Base-by-base conservation (phyloP, 2,797 vertebrate genomes). In the Peromyscus eremicus region DNA sequence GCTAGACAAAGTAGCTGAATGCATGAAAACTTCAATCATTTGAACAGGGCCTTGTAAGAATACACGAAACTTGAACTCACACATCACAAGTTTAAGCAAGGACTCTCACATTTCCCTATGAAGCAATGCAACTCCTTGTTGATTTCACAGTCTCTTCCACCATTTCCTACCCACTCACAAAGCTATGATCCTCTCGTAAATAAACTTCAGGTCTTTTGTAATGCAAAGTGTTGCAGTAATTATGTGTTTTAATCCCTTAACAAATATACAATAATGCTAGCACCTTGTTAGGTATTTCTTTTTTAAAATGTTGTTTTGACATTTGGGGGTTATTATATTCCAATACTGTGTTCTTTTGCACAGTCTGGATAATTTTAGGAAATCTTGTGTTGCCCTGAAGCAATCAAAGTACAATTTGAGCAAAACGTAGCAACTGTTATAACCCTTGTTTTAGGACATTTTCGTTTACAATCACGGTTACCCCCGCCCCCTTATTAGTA, bases 391-490 rank as follows among this genome's bases (percentile, higher is more conserved):
- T 89, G 5, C 62, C 37, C 17, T 94, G 75, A 92, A 76, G 23
- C 62, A 89, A 62, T 81, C 6, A 71, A 80, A 92, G 13, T 40
- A 12, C 83, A 92, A 77, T 71, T 83, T 95, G 66, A 88, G n/a
- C 6, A 91, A n/a, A 86, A 64, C 10, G 86, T 84, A 84, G 29
- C 66, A 94, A 46, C 16, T 10, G 13, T 71, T 94, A 60, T 32
- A 90, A 64, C 55, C 32, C 4, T 60, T 73, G 55, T 93, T 91
- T 96, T 49, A 95, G n/a, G 32, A 29, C 9, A 49, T 0, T 27
- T 93, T 40, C 27, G 60, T 93, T 85, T 43, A 62, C 71, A 73
- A 32, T 76, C 5, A 84, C 27, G 21, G 76, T 73, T 84, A 83
- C 27, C 79, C 89, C 4, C 14, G 6, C 86, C 92, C 82, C 40